Base-by-base conservation (phyloP, 2,888 invertebrate species). In the Meganola albula region DNA sequence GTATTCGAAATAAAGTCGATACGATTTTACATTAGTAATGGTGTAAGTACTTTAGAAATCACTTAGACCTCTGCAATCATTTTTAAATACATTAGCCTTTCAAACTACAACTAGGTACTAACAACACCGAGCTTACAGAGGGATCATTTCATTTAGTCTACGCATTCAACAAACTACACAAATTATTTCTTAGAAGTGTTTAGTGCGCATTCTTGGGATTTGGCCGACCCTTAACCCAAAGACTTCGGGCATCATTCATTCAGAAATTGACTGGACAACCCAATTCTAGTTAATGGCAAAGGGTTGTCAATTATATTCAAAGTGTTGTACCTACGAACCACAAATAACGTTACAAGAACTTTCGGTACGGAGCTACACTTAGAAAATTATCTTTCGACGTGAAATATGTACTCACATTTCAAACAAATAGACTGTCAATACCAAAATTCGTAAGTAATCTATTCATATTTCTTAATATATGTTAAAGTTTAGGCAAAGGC, bases 121-220 rank as follows among this genome's bases (percentile, higher is more conserved):
- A n/a, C n/a, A n/a, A n/a, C n/a, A n/a, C n/a, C n/a, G n/a, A n/a
- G n/a, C n/a, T n/a, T n/a, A n/a, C n/a, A n/a, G n/a, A n/a, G 58
- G 54, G 50, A 46, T 53, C 56, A 60, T 69, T 72, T 67, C 65
- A 69, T 73, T 69, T 69, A 62, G 61, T 63, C 16, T 64, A 59
- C 61, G 56, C 58, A 63, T 64, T 60, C 58, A 53, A 53, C 58
- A 58, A 70, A 71, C 69, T 65, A 70, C 57, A 69, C 71, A 67
- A 72, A 71, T 68, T 66, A 71, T 71, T 67, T 58, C 53, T 51
- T 57, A 48, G 58, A 65, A 67, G 54, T 63, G 64, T 53, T 49
- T 52, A 48, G 57, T 57, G 62, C 63, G 69, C 70, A 74, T 74
- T 62, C 63, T 74, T 74, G 54, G 60, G 49, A 69, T 67, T 64